phyloP scores from a whole-genome alignment of 1,140 invertebrate species.

The Teleogryllus occipitalis region DNA sequence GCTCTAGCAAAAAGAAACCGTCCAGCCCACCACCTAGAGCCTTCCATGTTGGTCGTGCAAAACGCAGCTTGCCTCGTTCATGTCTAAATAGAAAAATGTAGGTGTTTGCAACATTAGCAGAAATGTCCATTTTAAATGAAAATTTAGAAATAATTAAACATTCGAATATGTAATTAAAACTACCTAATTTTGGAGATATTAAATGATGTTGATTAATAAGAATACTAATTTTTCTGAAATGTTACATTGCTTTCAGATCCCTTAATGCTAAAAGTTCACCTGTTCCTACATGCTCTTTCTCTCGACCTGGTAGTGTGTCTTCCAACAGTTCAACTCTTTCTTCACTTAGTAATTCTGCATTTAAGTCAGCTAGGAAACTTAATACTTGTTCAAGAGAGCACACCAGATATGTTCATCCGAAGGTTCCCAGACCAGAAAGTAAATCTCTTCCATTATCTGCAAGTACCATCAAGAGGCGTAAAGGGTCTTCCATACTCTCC shows the following conservation, averaged over 20 bases:
- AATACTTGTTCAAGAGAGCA: not conserved
- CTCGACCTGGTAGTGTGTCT: not conserved
- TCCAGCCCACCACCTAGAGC: not conserved
- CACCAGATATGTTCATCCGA: not conserved
- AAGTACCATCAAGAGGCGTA: not conserved
- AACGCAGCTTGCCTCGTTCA: not conserved
- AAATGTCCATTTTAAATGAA: too few relatives aligned
- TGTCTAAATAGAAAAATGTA: not conserved
- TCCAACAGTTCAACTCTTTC: not conserved
- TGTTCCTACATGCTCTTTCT: not conserved
- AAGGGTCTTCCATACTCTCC: not conserved
- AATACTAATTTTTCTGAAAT: too few relatives aligned
- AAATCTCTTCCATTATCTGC: not conserved
- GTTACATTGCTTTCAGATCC: not conserved
- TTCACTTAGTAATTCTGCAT: not conserved
- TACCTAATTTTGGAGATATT: too few relatives aligned
- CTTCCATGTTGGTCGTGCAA: not conserved
- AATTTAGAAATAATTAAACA: too few relatives aligned
- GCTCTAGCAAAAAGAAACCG: slow-evolving; percentile 1
- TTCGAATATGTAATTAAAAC: too few relatives aligned
- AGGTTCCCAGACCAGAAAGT: not conserved
- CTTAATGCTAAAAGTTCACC: not conserved
- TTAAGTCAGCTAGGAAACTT: not conserved
- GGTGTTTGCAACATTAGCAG: too few relatives aligned
- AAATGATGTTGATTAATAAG: too few relatives aligned